Base-by-base conservation (phyloP, 2,797 vertebrate genomes). In the Phoebastria nigripes region DNA sequence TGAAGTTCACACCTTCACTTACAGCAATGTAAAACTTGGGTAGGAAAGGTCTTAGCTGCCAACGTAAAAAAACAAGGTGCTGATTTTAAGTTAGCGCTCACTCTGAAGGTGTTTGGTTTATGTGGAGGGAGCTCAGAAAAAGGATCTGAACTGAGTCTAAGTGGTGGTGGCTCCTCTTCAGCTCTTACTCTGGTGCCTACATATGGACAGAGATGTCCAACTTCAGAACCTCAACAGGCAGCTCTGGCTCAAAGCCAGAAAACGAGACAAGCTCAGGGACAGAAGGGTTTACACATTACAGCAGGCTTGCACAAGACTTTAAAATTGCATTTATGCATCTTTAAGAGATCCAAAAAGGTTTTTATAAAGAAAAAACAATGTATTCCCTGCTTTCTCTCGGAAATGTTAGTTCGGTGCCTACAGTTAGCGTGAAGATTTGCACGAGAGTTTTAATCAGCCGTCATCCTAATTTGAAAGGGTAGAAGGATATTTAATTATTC, bases 361-460 rank as follows among this genome's bases (percentile, higher is more conserved):
- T 93, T 63, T 31, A 25, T 55, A 26, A 69, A 26, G 19, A 17
- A 65, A 87, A 10, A 9, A 0, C 41, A 51, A 8, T 6, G 14
- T 12, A 59, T 55, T 73, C 18, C 2, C 47, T 71, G 22, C 56
- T 69, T 72, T 54, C 22, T 58, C 39, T 47, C 35, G 19, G 44
- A 54, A 63, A 41, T 8, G 3, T 69, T 65, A 54, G 8, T 41
- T 80, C 10, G 14, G 46, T 42, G 35, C 11, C 22, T 29, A 49
- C 3, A 56, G 26, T 33, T 8, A 77, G 8, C 0, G 0, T 49
- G 42, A 71, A 77, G 31, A 58, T 33, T 17, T 58, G 26, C 49
- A n/a, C 6, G 14, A 55, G 44, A 66, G 56, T 55, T 87, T 72
- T 62, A 79, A 69, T 33, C 29, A 81, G 52, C 41, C 1, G 6